Conservation (phyloP, 1,140 invertebrate genomes). For the Sesamia nonagrioides region DNA sequence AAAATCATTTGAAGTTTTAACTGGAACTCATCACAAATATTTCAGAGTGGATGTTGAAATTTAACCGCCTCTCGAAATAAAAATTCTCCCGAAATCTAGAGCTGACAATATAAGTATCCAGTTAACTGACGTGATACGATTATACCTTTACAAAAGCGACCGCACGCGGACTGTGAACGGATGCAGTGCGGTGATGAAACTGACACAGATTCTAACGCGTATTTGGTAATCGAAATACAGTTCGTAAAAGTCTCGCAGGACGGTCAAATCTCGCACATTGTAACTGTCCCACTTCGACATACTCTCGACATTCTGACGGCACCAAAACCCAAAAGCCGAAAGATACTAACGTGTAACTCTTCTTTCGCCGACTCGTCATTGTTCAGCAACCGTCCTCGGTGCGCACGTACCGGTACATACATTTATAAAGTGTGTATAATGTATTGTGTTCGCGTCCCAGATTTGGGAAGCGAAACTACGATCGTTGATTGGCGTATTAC, state of each 20-base stretch:
- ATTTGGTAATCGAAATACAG: conserved; percentile 85
- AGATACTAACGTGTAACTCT: conserved; percentile 66
- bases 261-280: conserved; percentile 77
- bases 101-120: conserved; percentile 41
- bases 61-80: background rate
- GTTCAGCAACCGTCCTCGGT: conserved; percentile 63
- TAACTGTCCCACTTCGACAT: conserved; percentile 77
- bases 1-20: background rate
- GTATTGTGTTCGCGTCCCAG: conserved; percentile 75
- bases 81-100: conserved; percentile 20
- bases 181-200: conserved; percentile 84
- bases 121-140: conserved; percentile 49
- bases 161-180: conserved; percentile 74
- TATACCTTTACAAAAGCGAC: conserved; percentile 67
- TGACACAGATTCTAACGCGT: conserved; percentile 86
- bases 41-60: background rate
- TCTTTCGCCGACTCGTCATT: conserved; percentile 69
- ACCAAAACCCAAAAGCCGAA: conserved; percentile 80
- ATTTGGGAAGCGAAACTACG: conserved; percentile 80
- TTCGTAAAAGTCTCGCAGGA: conserved; percentile 85
- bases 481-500: conserved; percentile 79
- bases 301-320: conserved; percentile 77
- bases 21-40: background rate
- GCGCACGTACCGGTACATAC: conserved; percentile 67
- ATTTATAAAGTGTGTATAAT: conserved; percentile 58